Percentiles rank a stretch among this genome's conserved stretches.
phyloP scores from a whole-genome alignment of 2,113 vertebrate species.

The Cryptomyrus ogoouensis region DNA sequence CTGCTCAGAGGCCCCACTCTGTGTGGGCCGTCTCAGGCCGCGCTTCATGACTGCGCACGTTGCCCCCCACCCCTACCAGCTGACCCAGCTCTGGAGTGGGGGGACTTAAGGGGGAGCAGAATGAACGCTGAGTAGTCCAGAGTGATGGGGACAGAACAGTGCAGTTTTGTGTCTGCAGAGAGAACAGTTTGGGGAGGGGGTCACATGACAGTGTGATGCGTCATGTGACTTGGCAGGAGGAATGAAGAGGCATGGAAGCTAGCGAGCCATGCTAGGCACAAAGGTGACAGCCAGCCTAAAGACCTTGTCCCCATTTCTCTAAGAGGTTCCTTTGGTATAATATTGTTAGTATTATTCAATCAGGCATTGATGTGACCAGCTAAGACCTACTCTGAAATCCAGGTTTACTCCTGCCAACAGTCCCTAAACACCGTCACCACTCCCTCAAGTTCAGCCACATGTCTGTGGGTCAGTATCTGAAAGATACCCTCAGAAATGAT shows the following conservation, averaged over 20 bases:
- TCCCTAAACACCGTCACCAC: neutral
- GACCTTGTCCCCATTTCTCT: neutral
- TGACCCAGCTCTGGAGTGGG: neutral
- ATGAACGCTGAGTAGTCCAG: neutral
- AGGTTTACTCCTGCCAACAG: neutral
- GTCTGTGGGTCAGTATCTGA: neutral
- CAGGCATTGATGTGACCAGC: neutral
- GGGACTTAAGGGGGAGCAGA: neutral
- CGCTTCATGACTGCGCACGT: neutral
- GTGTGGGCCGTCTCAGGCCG: neutral
- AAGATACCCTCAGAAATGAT: neutral
- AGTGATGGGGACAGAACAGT: slow-evolving; percentile 29
- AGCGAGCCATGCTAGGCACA: neutral
- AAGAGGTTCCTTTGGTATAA: neutral
- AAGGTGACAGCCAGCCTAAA: neutral
- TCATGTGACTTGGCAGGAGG: slow-evolving; percentile 38
- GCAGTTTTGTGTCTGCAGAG: slow-evolving; percentile 32
- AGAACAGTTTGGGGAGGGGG: slow-evolving; percentile 24
- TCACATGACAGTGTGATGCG: slow-evolving; percentile 42
- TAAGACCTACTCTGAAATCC: neutral
- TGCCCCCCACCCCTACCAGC: neutral
- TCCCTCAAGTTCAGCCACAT: neutral
- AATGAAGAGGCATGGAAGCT: neutral
- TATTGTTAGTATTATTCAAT: neutral
- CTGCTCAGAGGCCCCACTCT: neutral